phyloP scores from a whole-genome alignment of 2,888 invertebrate genomes.

The Eupithecia centaureata region DNA sequence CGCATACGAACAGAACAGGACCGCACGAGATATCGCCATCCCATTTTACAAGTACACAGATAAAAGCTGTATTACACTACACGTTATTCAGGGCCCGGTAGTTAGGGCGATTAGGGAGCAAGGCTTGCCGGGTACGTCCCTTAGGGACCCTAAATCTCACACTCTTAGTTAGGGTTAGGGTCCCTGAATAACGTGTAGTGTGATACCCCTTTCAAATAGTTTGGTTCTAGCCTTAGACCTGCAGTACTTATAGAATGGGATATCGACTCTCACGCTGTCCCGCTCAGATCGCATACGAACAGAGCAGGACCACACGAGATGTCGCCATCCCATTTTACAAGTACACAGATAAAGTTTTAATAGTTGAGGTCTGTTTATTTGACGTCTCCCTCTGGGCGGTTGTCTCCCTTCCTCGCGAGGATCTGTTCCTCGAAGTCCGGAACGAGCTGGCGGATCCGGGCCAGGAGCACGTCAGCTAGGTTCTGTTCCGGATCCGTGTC shows the following conservation, averaged over 20 bases:
- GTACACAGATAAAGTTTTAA: background rate
- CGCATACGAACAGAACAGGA: background rate
- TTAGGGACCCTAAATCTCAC: no score
- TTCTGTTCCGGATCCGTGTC: slow-evolving; percentile 70
- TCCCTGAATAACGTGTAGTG: no score
- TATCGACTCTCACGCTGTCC: background rate
- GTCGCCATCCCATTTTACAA: background rate
- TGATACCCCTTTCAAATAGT: no score
- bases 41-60: background rate
- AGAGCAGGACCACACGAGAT: background rate
- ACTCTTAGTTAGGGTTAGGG: no score
- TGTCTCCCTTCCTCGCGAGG: slow-evolving; percentile 23
- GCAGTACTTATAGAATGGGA: background rate
- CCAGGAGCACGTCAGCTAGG: slow-evolving; percentile 72
- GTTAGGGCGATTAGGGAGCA: no score
- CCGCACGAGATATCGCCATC: background rate
- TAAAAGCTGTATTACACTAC: no score
- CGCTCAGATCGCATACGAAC: background rate
- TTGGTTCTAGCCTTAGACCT: background rate
- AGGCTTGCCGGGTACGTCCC: no score
- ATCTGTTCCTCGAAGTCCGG: slow-evolving; percentile 61
- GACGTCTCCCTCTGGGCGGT: slow-evolving; percentile 16
- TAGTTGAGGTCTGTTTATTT: background rate
- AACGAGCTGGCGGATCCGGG: slow-evolving; percentile 60
- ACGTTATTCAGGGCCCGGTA: no score